These are phyloP conservation scores for Notolepis coatsorum DNA, from an alignment of 2,797 vertebrate species.

Conservation along the genomic window DNA sequence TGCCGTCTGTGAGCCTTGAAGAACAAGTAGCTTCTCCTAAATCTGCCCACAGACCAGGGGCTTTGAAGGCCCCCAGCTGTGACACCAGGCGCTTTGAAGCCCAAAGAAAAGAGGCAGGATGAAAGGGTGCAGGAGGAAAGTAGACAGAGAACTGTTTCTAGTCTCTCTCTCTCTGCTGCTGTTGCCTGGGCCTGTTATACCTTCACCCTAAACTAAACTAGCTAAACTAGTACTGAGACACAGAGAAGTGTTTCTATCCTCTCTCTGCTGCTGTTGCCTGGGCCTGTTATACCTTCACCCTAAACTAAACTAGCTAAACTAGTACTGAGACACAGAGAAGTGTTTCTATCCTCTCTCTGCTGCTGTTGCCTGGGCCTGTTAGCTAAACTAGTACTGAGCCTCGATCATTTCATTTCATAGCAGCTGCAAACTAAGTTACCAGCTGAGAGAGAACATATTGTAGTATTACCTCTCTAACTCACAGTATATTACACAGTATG, in stretches of 20 bases:
- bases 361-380: slow-evolving; percentile 23
- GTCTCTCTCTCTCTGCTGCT: slow-evolving; percentile 35
- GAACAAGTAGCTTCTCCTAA: slow-evolving; percentile 86
- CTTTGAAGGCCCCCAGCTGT: slow-evolving; percentile 89
- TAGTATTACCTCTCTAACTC: too few relatives aligned
- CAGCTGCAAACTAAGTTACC: too few relatives aligned
- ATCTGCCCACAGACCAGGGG: slow-evolving; percentile 87
- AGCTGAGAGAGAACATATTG: too few relatives aligned
- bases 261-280: slow-evolving; percentile 34
- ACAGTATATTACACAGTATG: too few relatives aligned
- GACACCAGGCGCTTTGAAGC: slow-evolving; percentile 84
- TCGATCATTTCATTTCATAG: too few relatives aligned
- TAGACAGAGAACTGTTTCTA: slow-evolving; percentile 48
- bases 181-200: slow-evolving; percentile 20
- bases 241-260: slow-evolving; percentile 43
- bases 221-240: slow-evolving; percentile 27
- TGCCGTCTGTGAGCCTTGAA: slow-evolving; percentile 86
- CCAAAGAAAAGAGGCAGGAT: slow-evolving; percentile 79
- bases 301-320: too few relatives aligned
- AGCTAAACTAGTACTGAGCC: slow-evolving; percentile 13
- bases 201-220: too few relatives aligned
- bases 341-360: slow-evolving; percentile 45
- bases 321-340: slow-evolving; percentile 35
- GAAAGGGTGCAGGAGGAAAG: slow-evolving; percentile 60
- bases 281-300: too few relatives aligned